Percentiles rank a stretch among this genome's conserved stretches.
Evolutionary conservation across 1,140 invertebrate genomes (phyloP).

Genomic region (Oryzaephilus surinamensis): DNA sequence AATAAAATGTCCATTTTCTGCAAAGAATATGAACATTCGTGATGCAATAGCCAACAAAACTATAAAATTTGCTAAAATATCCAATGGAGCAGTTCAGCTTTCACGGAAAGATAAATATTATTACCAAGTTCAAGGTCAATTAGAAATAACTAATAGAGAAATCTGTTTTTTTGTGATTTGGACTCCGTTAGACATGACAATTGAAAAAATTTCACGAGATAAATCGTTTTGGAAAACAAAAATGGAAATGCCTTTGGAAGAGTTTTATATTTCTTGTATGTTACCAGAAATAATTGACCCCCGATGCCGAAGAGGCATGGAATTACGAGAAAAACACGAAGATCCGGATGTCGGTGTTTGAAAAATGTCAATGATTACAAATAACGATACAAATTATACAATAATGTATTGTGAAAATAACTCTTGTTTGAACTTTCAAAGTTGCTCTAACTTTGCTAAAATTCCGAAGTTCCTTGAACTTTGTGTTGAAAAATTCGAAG

Average conservation of each 20-base stretch:
- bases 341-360: no score
- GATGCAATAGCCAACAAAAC: not conserved
- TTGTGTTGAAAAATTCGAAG: no score
- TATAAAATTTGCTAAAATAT: conserved; percentile 14
- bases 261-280: not conserved
- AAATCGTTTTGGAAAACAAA: not conserved
- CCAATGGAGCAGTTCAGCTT: conserved; percentile 3
- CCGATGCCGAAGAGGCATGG: no score
- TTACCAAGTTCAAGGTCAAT: conserved; percentile 16
- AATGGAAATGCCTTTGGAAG: not conserved
- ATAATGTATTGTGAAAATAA: no score
- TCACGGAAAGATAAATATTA: conserved; percentile 17
- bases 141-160: conserved; percentile 10
- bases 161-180: conserved; percentile 11
- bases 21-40: not conserved
- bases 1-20: conserved; percentile 20
- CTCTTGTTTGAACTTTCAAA: no score
- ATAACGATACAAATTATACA: no score
- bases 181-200: not conserved
- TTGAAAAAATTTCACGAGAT: not conserved
- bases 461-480: no score
- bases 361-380: no score
- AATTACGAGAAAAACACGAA: no score
- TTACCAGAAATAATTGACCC: no score
- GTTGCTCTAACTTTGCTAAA: no score